Evolutionary conservation across 2,113 vertebrate species (phyloP).

Genomic region (Tetraodon nigroviridis): DNA sequence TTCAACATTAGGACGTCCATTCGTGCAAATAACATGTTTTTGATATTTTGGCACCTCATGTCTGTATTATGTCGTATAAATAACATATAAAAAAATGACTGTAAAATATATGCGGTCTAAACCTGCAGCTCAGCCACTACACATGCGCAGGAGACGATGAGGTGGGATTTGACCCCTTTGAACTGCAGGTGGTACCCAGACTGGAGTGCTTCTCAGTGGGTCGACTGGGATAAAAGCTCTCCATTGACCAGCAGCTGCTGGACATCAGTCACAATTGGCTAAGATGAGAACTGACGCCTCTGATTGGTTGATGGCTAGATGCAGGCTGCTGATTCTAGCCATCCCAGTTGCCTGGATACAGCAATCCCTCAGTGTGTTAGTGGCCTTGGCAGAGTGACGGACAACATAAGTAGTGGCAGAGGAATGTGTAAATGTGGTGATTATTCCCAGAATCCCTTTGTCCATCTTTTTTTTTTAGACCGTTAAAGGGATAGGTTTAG

Average conservation of each 20-base stretch:
- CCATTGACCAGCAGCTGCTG: slow-evolving; percentile 44
- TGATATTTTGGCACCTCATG: too few relatives aligned
- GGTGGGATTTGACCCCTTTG: neutral
- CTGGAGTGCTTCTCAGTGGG: slow-evolving; percentile 6
- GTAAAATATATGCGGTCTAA: neutral
- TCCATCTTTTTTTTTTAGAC: slow-evolving; percentile 8
- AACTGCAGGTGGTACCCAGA: slow-evolving; percentile 6
- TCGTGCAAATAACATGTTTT: too few relatives aligned
- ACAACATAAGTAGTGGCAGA: slow-evolving; percentile 68
- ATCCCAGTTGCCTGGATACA: slow-evolving; percentile 75
- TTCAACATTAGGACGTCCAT: too few relatives aligned
- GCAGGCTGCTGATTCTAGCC: slow-evolving; percentile 50
- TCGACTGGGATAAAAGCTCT: slow-evolving; percentile 37
- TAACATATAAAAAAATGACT: neutral
- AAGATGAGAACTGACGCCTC: slow-evolving; percentile 47
- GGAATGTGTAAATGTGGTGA: slow-evolving; percentile 57
- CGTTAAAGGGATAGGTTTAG: too few relatives aligned
- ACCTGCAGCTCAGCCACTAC: neutral
- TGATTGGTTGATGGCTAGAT: slow-evolving; percentile 62
- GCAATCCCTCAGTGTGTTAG: slow-evolving; percentile 63
- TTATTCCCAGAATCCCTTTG: slow-evolving; percentile 46
- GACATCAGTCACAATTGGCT: slow-evolving; percentile 61
- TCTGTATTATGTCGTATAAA: neutral
- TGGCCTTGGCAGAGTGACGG: slow-evolving; percentile 76
- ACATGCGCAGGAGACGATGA: neutral